These are phyloP conservation scores for Euura saliciscinereae DNA, from an alignment of 1,140 invertebrate species.

Conservation along the genomic window DNA sequence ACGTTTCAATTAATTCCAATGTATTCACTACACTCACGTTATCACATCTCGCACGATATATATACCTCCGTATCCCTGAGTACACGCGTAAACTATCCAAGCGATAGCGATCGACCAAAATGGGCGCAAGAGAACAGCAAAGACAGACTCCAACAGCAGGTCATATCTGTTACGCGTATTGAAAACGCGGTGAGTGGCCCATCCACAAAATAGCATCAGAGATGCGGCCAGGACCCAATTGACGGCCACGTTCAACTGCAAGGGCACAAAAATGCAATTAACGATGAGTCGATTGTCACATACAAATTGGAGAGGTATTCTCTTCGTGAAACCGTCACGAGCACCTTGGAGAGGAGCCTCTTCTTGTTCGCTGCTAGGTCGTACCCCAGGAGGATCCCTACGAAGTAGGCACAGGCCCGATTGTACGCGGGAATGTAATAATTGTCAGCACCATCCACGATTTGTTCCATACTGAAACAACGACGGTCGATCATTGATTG, in stretches of 20 bases:
- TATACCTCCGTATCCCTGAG: conserved; percentile 36
- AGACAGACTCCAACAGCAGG: conserved; percentile 36
- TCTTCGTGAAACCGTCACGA: not conserved
- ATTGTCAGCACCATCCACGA: conserved; percentile 18
- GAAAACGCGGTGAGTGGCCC: not conserved
- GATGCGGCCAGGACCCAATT: not conserved
- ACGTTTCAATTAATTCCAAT: not conserved
- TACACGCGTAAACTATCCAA: conserved; percentile 60
- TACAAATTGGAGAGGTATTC: not conserved
- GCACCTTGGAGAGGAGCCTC: conserved; percentile 14
- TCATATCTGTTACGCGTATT: conserved; percentile 18
- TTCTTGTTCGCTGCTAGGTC: conserved; percentile 29
- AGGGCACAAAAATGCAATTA: not conserved
- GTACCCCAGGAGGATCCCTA: conserved; percentile 65
- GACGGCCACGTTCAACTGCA: not conserved
- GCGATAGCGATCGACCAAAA: conserved; percentile 52
- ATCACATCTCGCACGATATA: not conserved
- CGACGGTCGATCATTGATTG: not conserved
- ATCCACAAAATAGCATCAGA: not conserved
- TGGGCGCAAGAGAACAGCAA: conserved; percentile 44
- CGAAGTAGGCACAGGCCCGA: conserved; percentile 62
- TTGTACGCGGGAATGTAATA: conserved; percentile 49
- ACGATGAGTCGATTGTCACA: not conserved
- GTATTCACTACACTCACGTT: not conserved
- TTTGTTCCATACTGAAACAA: not conserved